A percentile compares a stretch with the other conserved stretches of the same genome.
Evolutionary conservation across 2,888 invertebrate species (phyloP).

Genomic region (Leucoptera coffeella): DNA sequence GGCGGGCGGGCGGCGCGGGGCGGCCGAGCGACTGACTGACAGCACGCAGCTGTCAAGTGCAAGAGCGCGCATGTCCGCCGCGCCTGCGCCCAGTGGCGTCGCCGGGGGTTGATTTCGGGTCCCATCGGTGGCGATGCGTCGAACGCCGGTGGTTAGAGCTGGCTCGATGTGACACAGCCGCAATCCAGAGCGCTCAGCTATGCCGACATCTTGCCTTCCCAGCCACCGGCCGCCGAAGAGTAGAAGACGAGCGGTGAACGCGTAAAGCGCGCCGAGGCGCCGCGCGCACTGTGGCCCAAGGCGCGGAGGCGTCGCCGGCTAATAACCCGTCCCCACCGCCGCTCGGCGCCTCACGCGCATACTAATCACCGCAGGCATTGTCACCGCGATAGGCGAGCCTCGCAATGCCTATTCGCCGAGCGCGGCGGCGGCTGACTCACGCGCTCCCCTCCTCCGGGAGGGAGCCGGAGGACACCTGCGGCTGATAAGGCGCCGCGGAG

Average conservation of each 20-base stretch:
- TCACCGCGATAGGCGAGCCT: too few relatives aligned
- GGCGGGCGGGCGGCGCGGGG: too few relatives aligned
- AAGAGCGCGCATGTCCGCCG: constrained; percentile 26
- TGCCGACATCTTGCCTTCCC: constrained; percentile 86
- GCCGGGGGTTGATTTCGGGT: constrained; percentile 19
- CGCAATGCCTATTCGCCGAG: too few relatives aligned
- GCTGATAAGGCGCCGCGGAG: too few relatives aligned
- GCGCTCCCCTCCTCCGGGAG: too few relatives aligned
- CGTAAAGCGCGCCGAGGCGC: constrained; percentile 30
- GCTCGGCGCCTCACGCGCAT: too few relatives aligned
- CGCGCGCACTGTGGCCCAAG: constrained; percentile 50
- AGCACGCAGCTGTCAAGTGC: constrained; percentile 25
- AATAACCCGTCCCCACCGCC: constrained; percentile 54
- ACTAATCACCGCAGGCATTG: too few relatives aligned
- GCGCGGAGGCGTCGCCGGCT: constrained; percentile 52
- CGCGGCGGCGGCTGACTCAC: too few relatives aligned
- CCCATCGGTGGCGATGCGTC: constrained; percentile 16
- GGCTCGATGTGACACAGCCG: constrained; percentile 83
- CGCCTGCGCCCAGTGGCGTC: constrained; percentile 38
- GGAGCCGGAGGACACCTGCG: too few relatives aligned
- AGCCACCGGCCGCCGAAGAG: constrained; percentile 44
- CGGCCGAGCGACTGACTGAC: constrained; percentile 20
- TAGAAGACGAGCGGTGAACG: constrained; percentile 31
- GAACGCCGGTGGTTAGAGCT: constrained; percentile 59
- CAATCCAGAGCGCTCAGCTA: constrained; percentile 69